phyloP scores from a whole-genome alignment of 2,113 vertebrate species.

The Parus major region DNA sequence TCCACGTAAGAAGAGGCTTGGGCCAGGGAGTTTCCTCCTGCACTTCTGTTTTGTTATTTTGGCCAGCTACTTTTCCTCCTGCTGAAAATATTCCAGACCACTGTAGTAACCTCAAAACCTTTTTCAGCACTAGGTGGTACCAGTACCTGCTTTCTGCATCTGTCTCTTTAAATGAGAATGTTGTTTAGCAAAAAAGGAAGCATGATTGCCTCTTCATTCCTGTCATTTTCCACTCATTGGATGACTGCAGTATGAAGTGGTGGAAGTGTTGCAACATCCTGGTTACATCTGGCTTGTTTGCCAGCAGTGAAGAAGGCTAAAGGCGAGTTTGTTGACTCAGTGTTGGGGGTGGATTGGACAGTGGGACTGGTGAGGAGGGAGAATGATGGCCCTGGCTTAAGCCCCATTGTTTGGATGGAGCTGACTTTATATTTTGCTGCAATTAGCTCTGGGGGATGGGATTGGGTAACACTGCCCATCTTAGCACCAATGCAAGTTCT shows the following conservation, averaged over 20 bases:
- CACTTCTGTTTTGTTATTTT: background rate
- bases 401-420: background rate
- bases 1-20: background rate
- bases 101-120: background rate
- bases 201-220: background rate
- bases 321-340: background rate
- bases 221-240: background rate
- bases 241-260: background rate
- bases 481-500: background rate
- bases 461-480: background rate
- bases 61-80: background rate
- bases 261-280: background rate
- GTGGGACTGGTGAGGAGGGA: background rate
- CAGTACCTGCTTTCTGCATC: background rate
- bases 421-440: slow-evolving; percentile 11
- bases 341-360: background rate
- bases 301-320: background rate
- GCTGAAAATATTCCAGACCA: background rate
- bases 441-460: slow-evolving; percentile 3
- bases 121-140: background rate
- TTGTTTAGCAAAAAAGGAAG: background rate
- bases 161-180: background rate
- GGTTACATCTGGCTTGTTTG: background rate
- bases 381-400: background rate
- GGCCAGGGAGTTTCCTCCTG: background rate